Base-by-base conservation (phyloP, 2,888 invertebrate genomes). In the Strigamia crassipes region DNA sequence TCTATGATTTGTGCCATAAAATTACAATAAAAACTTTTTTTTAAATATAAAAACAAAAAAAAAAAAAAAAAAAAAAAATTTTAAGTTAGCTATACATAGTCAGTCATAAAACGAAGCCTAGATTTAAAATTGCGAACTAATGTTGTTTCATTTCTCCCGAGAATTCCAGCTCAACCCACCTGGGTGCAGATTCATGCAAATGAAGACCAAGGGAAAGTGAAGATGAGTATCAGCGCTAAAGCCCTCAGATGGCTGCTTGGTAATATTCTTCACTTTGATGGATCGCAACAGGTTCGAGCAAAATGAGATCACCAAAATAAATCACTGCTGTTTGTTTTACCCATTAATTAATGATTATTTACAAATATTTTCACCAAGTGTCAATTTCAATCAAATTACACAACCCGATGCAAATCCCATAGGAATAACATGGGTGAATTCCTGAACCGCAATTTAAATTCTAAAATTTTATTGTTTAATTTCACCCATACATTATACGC, bases 141-240 rank as follows among this genome's bases (percentile, higher is more conserved):
- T 66, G 61, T 66, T 66, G 61, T 66, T 66, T 18, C 23, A 66
- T 66, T 66, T 21, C 46, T 46, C 46, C 46, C 8, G 46, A 46
- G 46, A 66, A 12, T 66, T 66, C 23, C 61, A n/a, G 6, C 21
- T 0, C 21, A 21, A 46, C 15, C 21, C 61, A 66, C 61, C 46
- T n/a, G 46, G 46, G 46, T 21, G 21, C 2, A 66, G 18, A 66
- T 66, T 18, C 61, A 66, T 46, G 46, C 46, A 46, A 46, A 66
- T 66, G 61, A 66, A 66, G 61, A 18, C 61, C 18, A 66, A 66
- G 23, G 61, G 61, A 66, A 66, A 66, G 61, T 66, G 61, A 66
- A 66, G 61, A 66, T 66, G 61, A 66, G 61, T 18, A 66, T 21
- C 61, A 21, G 61, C 18, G 61, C 23, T 66, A 66, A 66, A 66